Conservation (phyloP, 37 sponge, comb jelly and placozoan genomes). For the Halichondria panicea region DNA sequence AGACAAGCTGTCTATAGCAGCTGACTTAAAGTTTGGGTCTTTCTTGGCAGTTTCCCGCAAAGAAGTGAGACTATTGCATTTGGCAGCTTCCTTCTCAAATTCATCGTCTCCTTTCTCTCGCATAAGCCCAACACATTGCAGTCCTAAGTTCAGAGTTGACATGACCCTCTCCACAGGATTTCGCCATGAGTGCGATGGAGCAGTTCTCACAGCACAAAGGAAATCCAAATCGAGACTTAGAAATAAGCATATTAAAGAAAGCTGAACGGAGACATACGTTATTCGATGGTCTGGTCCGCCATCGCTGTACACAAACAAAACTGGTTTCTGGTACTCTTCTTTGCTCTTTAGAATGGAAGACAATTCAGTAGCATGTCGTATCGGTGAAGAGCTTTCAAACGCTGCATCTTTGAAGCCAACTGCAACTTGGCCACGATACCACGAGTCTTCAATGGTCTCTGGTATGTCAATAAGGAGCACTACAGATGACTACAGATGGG, state of each 20-base stretch:
- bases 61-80: conserved; percentile 22
- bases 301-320: conserved; percentile 23
- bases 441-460: conserved; percentile 14
- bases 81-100: conserved; percentile 14
- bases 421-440: conserved; percentile 18
- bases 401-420: conserved; percentile 23
- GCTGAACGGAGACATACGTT: conserved; percentile 33
- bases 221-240: conserved; percentile 24
- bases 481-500: conserved; percentile 28
- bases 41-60: conserved; percentile 15
- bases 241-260: conserved; percentile 20
- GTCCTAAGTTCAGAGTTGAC: conserved; percentile 22
- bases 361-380: conserved; percentile 21
- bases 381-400: conserved; percentile 10
- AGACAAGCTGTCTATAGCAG: background rate
- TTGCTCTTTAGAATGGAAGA: background rate
- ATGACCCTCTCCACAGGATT: conserved; percentile 38
- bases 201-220: conserved; percentile 20
- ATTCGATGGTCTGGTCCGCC: conserved; percentile 43
- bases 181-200: conserved; percentile 28
- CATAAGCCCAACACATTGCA: conserved; percentile 4
- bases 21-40: background rate
- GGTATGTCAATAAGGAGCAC: conserved; percentile 17
- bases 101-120: background rate
- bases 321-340: background rate